phyloP scores from a whole-genome alignment of 53 echinoderm and acorn worm genomes.

The Stichopus horrens region DNA sequence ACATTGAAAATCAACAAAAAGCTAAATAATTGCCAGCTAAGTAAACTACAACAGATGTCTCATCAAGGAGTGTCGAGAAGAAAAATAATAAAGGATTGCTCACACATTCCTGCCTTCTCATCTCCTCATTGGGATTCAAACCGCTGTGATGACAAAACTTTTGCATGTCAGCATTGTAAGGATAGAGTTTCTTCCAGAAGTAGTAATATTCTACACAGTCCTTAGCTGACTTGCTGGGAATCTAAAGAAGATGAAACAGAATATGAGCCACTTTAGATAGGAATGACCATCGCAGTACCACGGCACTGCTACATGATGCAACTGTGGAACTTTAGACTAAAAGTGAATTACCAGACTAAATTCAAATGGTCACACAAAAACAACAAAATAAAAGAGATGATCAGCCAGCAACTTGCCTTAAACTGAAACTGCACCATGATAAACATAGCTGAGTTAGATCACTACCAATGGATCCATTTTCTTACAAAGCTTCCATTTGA shows the following conservation, averaged over 20 bases:
- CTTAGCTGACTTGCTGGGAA: slow-evolving; percentile 77
- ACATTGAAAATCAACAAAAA: no score
- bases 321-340: no score
- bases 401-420: no score
- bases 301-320: no score
- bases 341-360: no score
- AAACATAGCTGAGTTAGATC: not conserved
- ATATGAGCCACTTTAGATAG: no score
- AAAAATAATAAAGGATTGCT: slow-evolving; percentile 46
- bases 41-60: not conserved
- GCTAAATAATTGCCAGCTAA: not conserved
- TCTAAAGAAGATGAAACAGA: slow-evolving; percentile 40
- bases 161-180: slow-evolving; percentile 98
- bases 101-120: slow-evolving; percentile 85
- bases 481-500: not conserved
- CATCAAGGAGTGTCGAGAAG: not conserved
- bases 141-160: slow-evolving; percentile 96
- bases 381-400: no score
- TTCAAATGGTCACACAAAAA: no score
- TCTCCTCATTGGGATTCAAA: slow-evolving; percentile 77
- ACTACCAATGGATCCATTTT: not conserved
- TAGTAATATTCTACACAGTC: slow-evolving; percentile 97
- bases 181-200: slow-evolving; percentile 96
- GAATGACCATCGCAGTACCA: no score
- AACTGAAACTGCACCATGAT: not conserved